phyloP scores from a whole-genome alignment of 1,140 invertebrate genomes.

The Glossosoma conforme region DNA sequence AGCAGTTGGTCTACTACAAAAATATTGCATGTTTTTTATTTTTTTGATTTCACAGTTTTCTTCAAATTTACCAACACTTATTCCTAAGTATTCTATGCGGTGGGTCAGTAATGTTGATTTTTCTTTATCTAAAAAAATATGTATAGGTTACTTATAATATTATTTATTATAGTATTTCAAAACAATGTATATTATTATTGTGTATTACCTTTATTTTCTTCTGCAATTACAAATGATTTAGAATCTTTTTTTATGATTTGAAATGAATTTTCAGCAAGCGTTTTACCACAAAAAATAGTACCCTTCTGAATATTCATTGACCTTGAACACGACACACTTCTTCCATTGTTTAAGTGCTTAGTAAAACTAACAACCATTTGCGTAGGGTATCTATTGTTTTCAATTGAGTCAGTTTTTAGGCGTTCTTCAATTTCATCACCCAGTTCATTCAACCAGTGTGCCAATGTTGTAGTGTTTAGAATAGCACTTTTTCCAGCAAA shows the following conservation, averaged over 20 bases:
- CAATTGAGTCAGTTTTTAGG: slow-evolving; percentile 72
- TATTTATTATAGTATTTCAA: background rate
- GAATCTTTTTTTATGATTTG: slow-evolving; percentile 57
- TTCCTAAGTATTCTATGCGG: slow-evolving; percentile 64
- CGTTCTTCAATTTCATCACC: slow-evolving; percentile 78
- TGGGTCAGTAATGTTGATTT: slow-evolving; percentile 38
- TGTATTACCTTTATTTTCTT: slow-evolving; percentile 14
- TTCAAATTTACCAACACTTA: slow-evolving; percentile 77
- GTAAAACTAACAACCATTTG: slow-evolving; percentile 60
- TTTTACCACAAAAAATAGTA: slow-evolving; percentile 54
- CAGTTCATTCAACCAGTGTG: slow-evolving; percentile 77
- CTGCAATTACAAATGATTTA: slow-evolving; percentile 37
- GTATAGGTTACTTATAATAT: background rate
- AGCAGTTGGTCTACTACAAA: no score
- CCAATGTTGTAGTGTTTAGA: slow-evolving; percentile 62
- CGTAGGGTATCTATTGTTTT: slow-evolving; percentile 63
- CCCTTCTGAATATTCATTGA: slow-evolving; percentile 34
- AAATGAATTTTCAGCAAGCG: slow-evolving; percentile 53
- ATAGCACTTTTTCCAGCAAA: slow-evolving; percentile 82
- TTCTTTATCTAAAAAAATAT: slow-evolving; percentile 1
- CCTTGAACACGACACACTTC: slow-evolving; percentile 56
- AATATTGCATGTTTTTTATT: slow-evolving; percentile 55
- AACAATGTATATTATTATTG: background rate
- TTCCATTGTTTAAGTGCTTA: slow-evolving; percentile 52
- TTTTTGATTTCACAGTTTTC: slow-evolving; percentile 51